Base-by-base conservation (phyloP, 2,888 invertebrate species). In the Sthenelais limicola region DNA sequence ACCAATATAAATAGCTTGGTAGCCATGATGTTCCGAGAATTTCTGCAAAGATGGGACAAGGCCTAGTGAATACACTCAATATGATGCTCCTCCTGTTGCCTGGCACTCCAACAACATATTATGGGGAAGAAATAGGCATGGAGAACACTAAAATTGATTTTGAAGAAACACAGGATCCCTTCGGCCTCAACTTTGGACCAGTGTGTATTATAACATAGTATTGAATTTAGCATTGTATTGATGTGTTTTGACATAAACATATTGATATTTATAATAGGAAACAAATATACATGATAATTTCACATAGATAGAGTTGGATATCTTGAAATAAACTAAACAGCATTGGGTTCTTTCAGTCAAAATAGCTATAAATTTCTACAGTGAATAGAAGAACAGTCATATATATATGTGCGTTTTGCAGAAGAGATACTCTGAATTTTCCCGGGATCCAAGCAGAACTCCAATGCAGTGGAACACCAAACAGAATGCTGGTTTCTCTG, bases 121-220 rank as follows among this genome's bases (percentile, higher is more conserved):
- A 94, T 81, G 96, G 95, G 0, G 94, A 95, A 86, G 96, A 96
- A 90, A 92, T 95, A 70, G 94, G 93, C 9, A 93, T 94, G 93
- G 89, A 90, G 0, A 91, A 94, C 82, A 26, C 72, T 7, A 52
- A 76, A 28, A 81, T 85, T 38, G 69, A 80, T 18, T 83, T 78
- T 68, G 68, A 80, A 4, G 77, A 81, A 24, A 82, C 84, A 0
- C 75, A 79, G 38, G 86, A 86, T 58, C 82, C 83, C 0, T 78
- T 76, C 47, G 84, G 83, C 1, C 73, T 72, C 9, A 76, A 76
- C 38, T 71, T 69, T 52, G 80, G 80, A 24, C 72, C 74, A 47
- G 76, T 77, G 51, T 49, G 74, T 67, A 1, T 52, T n/a, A n/a
- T n/a, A n/a, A n/a, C n/a, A n/a, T n/a, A n/a, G n/a, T n/a, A n/a